Percentiles rank a stretch among this genome's conserved stretches.
Evolutionary conservation across 2,888 invertebrate genomes (phyloP).

Genomic region (Crossocerus cetratus): DNA sequence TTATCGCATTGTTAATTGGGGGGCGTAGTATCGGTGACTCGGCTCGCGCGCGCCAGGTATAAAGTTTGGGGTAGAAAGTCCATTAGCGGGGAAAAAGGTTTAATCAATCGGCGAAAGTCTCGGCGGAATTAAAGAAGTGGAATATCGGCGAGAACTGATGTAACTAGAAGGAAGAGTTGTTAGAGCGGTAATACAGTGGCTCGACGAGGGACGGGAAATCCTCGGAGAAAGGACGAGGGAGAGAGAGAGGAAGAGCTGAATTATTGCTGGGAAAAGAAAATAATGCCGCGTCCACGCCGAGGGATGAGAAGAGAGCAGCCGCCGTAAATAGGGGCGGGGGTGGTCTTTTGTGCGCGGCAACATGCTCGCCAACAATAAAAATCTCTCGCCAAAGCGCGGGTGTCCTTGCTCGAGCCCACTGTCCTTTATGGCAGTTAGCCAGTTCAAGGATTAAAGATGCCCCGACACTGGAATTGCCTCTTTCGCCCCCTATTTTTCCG

Average conservation of each 20-base stretch:
- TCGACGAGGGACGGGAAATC: conserved; percentile 7
- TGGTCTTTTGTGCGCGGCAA: conserved; percentile 35
- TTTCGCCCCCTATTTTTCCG: neutral
- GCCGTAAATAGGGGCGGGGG: conserved; percentile 37
- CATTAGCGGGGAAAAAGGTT: too few relatives aligned
- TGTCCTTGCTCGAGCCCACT: conserved; percentile 12
- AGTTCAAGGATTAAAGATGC: conserved; percentile 14
- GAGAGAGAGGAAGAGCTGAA: conserved; percentile 17
- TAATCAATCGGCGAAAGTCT: neutral
- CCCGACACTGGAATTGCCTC: neutral
- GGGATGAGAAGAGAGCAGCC: neutral
- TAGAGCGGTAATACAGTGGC: conserved; percentile 32
- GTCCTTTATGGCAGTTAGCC: conserved; percentile 29
- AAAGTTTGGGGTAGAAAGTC: too few relatives aligned
- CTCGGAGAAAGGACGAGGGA: conserved; percentile 3
- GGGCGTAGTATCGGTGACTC: too few relatives aligned
- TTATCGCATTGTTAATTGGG: too few relatives aligned
- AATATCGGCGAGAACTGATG: conserved; percentile 4
- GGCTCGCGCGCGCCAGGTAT: too few relatives aligned
- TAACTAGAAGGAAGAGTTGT: conserved; percentile 17
- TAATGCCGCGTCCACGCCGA: conserved; percentile 8
- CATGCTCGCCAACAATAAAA: conserved; percentile 39
- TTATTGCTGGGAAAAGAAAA: conserved; percentile 39
- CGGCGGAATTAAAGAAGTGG: too few relatives aligned
- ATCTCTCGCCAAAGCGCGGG: conserved; percentile 29